These are phyloP conservation scores for Psammodynastes pulverulentus DNA, from an alignment of 2,113 vertebrate genomes.

Conservation along the genomic window DNA sequence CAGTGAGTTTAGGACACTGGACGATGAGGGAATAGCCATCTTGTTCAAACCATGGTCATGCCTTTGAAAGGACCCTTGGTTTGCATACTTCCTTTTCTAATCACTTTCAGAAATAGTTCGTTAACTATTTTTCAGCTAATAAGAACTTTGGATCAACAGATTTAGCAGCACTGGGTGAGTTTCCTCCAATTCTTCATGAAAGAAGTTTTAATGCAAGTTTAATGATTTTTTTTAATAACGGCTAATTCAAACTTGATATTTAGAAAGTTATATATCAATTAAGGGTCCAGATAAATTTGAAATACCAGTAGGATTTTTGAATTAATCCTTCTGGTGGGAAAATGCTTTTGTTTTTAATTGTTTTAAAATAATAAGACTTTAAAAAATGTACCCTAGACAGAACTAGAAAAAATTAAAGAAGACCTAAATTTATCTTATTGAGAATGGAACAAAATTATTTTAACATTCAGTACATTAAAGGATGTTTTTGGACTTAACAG, in stretches of 20 bases:
- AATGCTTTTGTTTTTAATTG: neutral
- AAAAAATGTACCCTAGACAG: neutral
- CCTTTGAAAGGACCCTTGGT: neutral
- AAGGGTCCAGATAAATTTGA: neutral
- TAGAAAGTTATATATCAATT: neutral
- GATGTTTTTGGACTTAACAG: neutral
- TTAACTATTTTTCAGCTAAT: neutral
- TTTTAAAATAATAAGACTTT: neutral
- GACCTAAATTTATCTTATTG: neutral
- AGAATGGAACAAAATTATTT: neutral
- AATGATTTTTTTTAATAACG: neutral
- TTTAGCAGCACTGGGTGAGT: neutral
- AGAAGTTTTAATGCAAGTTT: neutral
- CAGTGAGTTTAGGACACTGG: neutral
- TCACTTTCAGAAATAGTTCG: neutral
- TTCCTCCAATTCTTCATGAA: neutral
- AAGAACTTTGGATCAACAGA: neutral
- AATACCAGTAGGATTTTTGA: too few species aligned
- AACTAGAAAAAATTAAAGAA: neutral
- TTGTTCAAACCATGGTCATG: neutral
- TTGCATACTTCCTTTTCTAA: neutral
- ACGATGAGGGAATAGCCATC: neutral
- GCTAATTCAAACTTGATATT: neutral
- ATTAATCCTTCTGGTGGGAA: too few species aligned
- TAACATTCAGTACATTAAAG: neutral